A percentile compares a stretch with the other conserved stretches of the same genome.
Evolutionary conservation across 2,888 invertebrate genomes (phyloP).

Genomic region (Eutolmus rufibarbis): DNA sequence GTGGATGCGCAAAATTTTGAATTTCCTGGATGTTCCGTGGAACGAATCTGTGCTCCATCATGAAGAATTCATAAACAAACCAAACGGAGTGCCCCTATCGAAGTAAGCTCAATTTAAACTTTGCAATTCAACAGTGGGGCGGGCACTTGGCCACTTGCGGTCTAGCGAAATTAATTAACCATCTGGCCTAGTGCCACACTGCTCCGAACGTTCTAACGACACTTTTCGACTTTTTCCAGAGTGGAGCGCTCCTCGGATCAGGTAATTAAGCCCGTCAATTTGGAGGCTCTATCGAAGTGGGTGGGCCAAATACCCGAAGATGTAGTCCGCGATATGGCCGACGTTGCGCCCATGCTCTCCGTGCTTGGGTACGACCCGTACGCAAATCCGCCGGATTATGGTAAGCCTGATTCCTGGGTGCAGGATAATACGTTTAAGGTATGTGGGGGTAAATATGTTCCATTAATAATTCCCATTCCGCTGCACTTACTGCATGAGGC

Average conservation of each 20-base stretch:
- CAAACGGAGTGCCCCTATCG: conserved; percentile 91
- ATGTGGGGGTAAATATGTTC: conserved; percentile 49
- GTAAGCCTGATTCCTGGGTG: conserved; percentile 79
- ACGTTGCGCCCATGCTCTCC: conserved; percentile 93
- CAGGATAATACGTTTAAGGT: conserved; percentile 70
- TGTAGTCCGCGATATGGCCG: conserved; percentile 90
- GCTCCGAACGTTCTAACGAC: background rate
- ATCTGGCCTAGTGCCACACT: background rate
- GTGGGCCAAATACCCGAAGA: conserved; percentile 89
- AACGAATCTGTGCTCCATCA: conserved; percentile 95
- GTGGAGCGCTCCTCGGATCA: conserved; percentile 98
- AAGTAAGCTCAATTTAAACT: conserved; percentile 71
- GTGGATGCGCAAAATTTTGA: conserved; percentile 86
- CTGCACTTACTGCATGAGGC: conserved; percentile 29
- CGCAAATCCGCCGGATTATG: conserved; percentile 95
- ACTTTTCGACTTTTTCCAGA: conserved; percentile 65
- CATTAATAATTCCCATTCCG: conserved; percentile 43
- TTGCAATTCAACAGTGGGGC: background rate
- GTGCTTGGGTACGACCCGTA: conserved; percentile 94
- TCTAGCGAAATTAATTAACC: background rate
- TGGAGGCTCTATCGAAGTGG: conserved; percentile 94
- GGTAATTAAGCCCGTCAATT: conserved; percentile 97
- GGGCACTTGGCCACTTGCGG: background rate
- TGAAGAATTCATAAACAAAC: conserved; percentile 95
- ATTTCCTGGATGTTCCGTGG: conserved; percentile 93